These are phyloP conservation scores for Xiphophorus birchmanni DNA, from an alignment of 2,797 vertebrate species.

Conservation along the genomic window DNA sequence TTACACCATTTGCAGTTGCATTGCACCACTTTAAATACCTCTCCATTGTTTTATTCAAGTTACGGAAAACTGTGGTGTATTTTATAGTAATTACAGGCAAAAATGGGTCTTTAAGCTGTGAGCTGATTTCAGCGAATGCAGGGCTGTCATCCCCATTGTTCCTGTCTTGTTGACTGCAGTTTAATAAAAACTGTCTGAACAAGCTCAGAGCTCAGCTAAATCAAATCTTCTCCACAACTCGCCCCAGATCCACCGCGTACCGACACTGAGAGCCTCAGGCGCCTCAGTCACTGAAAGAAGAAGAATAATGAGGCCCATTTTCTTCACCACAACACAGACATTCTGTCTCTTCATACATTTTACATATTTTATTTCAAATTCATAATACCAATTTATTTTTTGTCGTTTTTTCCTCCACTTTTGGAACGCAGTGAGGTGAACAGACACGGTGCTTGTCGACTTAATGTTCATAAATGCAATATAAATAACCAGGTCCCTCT, in stretches of 20 bases:
- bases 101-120: background rate
- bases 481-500: background rate
- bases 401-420: background rate
- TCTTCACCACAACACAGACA: background rate
- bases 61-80: background rate
- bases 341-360: background rate
- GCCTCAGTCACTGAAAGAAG: conserved; percentile 37
- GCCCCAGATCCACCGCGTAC: background rate
- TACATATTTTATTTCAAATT: background rate
- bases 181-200: conserved; percentile 40
- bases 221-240: conserved; percentile 31
- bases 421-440: background rate
- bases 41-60: background rate
- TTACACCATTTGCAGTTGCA: background rate
- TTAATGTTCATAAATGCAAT: background rate
- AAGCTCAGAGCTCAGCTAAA: conserved; percentile 23
- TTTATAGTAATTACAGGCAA: background rate
- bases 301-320: conserved; percentile 9
- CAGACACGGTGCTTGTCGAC: background rate
- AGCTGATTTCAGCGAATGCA: conserved; percentile 21
- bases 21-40: background rate
- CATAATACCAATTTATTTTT: background rate
- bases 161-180: conserved; percentile 41
- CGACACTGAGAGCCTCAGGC: conserved; percentile 8
- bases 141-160: conserved; percentile 30